Conservation (phyloP, 2,113 vertebrate species). For the Erpornis zantholeuca region DNA sequence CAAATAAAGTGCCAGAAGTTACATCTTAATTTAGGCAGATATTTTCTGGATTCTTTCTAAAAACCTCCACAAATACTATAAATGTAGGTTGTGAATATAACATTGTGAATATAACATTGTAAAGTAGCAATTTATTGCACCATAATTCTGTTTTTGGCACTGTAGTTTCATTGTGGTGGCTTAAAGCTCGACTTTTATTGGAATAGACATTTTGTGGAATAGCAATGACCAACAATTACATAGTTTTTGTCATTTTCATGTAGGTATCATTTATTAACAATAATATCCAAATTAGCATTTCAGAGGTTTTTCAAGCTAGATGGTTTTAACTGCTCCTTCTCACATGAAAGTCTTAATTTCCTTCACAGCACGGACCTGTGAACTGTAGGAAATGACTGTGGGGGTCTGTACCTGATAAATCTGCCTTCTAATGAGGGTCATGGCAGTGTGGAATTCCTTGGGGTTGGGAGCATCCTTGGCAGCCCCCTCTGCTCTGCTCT, state of each 20-base stretch:
- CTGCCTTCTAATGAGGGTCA: neutral
- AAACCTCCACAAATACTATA: neutral
- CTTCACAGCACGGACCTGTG: neutral
- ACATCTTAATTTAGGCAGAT: neutral
- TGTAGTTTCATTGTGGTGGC: neutral
- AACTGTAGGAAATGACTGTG: neutral
- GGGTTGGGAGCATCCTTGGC: neutral
- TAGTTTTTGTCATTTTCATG: neutral
- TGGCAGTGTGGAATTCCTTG: rapidly evolving
- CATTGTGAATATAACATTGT: neutral
- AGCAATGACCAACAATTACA: neutral
- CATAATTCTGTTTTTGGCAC: neutral
- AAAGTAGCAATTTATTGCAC: conserved; percentile 2
- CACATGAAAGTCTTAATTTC: neutral
- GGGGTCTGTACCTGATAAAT: neutral
- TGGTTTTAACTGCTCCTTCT: neutral
- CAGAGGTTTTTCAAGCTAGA: neutral
- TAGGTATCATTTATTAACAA: neutral
- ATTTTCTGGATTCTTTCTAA: neutral
- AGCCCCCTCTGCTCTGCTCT: neutral
- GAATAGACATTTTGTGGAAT: neutral
- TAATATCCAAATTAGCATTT: conserved; percentile 22
- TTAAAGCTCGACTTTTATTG: neutral
- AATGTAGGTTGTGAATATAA: neutral
- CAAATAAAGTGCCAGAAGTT: neutral